Percentiles rank a stretch among this genome's conserved stretches.
Conservation (phyloP, 1,140 invertebrate genomes). For the Caenorhabditis remanei region DNA sequence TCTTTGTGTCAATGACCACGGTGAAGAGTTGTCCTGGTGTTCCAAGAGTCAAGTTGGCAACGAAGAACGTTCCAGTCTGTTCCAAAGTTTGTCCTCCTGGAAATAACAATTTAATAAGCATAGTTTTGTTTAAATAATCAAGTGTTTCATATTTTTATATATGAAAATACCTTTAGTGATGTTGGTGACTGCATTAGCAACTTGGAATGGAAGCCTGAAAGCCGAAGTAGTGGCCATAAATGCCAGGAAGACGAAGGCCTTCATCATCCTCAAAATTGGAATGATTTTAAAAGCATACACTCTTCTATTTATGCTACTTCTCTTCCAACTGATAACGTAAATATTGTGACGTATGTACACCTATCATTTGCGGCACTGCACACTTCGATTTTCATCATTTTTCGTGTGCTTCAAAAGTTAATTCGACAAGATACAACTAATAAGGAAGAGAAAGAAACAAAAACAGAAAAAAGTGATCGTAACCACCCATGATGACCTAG, state of each 20-base stretch:
- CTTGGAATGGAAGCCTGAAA: conserved; percentile 19
- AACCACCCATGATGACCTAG: too few relatives aligned
- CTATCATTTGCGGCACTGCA: conserved; percentile 12
- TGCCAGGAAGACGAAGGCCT: background rate
- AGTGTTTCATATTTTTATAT: too few relatives aligned
- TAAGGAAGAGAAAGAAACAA: background rate
- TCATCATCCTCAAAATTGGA: conserved; percentile 1
- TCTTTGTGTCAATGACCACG: conserved; percentile 50
- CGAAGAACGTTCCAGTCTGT: conserved; percentile 9
- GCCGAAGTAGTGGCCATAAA: background rate
- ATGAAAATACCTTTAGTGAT: background rate
- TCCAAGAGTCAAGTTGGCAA: conserved; percentile 50
- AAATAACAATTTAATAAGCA: too few relatives aligned
- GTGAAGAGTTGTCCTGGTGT: conserved; percentile 52
- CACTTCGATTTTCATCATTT: conserved; percentile 39
- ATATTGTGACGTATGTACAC: conserved; percentile 25
- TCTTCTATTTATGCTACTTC: conserved; percentile 6
- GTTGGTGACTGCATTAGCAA: conserved; percentile 9
- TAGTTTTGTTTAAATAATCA: too few relatives aligned
- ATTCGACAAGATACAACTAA: conserved; percentile 17
- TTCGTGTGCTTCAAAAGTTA: conserved; percentile 37
- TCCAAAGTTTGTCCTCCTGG: conserved; percentile 34
- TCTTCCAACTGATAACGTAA: background rate
- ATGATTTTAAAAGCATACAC: background rate
- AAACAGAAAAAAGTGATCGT: background rate